Evolutionary conservation across 2,113 vertebrate species (phyloP).

Genomic region (Gallinago media): DNA sequence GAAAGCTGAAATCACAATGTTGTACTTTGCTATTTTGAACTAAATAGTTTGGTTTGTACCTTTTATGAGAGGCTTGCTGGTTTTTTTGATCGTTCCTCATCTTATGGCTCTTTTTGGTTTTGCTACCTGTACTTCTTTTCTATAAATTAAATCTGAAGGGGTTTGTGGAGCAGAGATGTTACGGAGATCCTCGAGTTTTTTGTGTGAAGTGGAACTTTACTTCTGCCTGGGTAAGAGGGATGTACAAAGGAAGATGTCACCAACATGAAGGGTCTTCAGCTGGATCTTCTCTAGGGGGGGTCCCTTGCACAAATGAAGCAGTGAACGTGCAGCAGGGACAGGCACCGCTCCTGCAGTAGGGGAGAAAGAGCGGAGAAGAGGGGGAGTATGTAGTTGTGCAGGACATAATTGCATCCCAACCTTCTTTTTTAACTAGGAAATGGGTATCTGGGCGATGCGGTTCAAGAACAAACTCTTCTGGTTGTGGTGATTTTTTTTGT

Average conservation of each 20-base stretch:
- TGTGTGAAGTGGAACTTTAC: not conserved
- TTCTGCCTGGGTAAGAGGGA: not conserved
- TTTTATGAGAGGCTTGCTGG: not conserved
- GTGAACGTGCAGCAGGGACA: not conserved
- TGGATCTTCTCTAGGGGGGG: not conserved
- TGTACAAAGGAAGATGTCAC: not conserved
- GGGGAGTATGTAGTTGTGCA: not conserved
- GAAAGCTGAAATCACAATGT: not conserved
- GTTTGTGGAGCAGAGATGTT: not conserved
- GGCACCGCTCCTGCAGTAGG: rapidly evolving
- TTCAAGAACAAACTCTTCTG: not conserved
- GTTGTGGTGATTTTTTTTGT: not conserved
- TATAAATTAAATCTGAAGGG: not conserved
- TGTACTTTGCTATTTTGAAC: not conserved
- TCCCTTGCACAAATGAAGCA: not conserved
- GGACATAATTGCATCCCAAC: not conserved
- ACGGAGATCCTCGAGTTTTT: not conserved
- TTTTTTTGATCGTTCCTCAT: rapidly evolving
- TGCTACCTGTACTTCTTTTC: not conserved
- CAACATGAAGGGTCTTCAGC: not conserved
- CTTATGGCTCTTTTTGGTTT: not conserved
- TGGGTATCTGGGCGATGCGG: not conserved
- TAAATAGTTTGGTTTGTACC: not conserved
- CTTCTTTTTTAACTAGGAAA: not conserved
- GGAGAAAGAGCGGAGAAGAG: not conserved